Conservation (phyloP, 2,113 vertebrate genomes). For the Turdus rufiventris region DNA sequence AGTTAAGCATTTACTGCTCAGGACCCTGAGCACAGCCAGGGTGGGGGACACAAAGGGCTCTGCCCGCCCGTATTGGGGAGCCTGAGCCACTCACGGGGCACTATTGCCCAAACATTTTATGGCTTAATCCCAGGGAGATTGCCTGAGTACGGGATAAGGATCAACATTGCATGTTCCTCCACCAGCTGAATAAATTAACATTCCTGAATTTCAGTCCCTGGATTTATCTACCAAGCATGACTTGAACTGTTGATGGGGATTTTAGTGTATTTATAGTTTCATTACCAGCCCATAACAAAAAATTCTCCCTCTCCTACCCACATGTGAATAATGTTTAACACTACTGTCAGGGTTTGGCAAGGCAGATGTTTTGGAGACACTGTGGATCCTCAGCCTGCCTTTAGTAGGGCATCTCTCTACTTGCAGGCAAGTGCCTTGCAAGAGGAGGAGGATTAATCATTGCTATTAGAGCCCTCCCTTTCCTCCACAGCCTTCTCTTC, state of each 20-base stretch:
- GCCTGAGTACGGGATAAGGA: not conserved
- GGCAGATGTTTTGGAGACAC: not conserved
- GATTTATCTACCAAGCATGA: not conserved
- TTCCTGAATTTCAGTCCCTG: not conserved
- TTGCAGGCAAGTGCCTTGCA: not conserved
- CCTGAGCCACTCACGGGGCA: not conserved
- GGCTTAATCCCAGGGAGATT: not conserved
- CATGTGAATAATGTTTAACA: not conserved
- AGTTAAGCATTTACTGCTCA: not conserved
- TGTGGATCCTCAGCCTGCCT: not conserved
- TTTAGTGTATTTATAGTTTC: constrained; percentile 8
- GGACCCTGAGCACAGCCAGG: not conserved
- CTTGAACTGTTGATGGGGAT: not conserved
- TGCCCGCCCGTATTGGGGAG: not conserved
- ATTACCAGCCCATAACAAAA: not conserved
- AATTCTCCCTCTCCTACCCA: not conserved
- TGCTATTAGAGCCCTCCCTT: not conserved
- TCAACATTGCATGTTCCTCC: not conserved
- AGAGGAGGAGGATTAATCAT: constrained; percentile 57
- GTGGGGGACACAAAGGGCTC: not conserved
- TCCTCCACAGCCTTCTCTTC: constrained; percentile 45
- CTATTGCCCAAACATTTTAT: not conserved
- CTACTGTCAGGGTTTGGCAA: not conserved
- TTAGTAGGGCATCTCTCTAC: not conserved
- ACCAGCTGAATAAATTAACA: not conserved